A percentile compares a stretch with the other conserved stretches of the same genome.
phyloP scores from a whole-genome alignment of 2,797 vertebrate species.

The Salarias fasciatus region DNA sequence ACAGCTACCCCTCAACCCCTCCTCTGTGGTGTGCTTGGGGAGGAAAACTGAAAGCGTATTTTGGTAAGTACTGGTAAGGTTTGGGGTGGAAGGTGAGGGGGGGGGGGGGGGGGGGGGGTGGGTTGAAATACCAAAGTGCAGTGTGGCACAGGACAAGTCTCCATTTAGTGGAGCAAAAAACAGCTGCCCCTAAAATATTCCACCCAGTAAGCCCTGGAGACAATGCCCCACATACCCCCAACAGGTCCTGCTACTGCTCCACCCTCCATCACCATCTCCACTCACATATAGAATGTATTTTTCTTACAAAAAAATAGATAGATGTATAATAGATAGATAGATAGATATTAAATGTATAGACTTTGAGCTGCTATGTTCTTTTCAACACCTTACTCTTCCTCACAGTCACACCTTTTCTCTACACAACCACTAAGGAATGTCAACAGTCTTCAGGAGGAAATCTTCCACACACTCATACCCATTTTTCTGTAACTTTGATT shows the following conservation, averaged over 20 bases:
- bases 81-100: neutral
- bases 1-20: constrained; percentile 12
- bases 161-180: constrained; percentile 72
- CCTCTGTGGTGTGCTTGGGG: constrained; percentile 14
- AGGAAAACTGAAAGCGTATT: constrained; percentile 37
- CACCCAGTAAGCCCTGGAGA: constrained; percentile 61
- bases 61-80: constrained; percentile 32
- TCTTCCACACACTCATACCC: constrained; percentile 6
- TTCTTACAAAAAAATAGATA: too few relatives aligned
- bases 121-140: constrained; percentile 28
- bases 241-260: constrained; percentile 28
- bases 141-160: constrained; percentile 69
- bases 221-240: constrained; percentile 26
- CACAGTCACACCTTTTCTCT: neutral
- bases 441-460: constrained; percentile 1
- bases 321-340: too few relatives aligned
- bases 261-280: neutral
- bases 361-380: neutral
- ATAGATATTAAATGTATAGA: constrained; percentile 1
- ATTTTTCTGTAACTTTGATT: constrained; percentile 17
- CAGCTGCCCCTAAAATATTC: constrained; percentile 76
- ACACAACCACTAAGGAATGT: constrained; percentile 12
- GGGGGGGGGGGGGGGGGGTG: constrained; percentile 1
- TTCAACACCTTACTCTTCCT: neutral
- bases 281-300: too few relatives aligned